phyloP scores from a whole-genome alignment of 1,140 invertebrate species.

The Listronotus bonariensis region DNA sequence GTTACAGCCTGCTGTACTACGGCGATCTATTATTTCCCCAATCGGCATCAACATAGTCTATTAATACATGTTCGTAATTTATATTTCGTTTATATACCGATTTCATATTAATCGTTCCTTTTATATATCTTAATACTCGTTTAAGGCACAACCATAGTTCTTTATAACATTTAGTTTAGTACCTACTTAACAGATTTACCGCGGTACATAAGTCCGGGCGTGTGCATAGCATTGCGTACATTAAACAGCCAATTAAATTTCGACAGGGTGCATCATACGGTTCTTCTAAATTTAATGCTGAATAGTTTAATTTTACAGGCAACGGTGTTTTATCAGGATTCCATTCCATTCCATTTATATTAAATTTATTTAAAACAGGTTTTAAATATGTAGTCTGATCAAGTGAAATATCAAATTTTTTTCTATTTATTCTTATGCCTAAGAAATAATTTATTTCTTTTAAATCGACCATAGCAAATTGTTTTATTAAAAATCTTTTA shows the following conservation, averaged over 20 bases:
- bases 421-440: neutral
- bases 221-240: conserved; percentile 12
- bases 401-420: neutral
- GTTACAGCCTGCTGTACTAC: neutral
- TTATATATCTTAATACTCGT: conserved; percentile 12
- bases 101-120: conserved; percentile 5
- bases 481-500: neutral
- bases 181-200: conserved; percentile 11
- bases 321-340: neutral
- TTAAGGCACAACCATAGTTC: conserved; percentile 7
- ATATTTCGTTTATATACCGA: too few species aligned
- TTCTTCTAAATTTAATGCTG: neutral
- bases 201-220: conserved; percentile 6
- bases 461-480: conserved; percentile 8
- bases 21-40: conserved; percentile 4
- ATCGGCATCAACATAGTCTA: conserved; percentile 10
- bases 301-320: neutral
- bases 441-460: conserved; percentile 3
- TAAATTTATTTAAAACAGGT: conserved; percentile 16
- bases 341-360: conserved; percentile 10
- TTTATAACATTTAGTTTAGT: conserved; percentile 6
- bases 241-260: conserved; percentile 15
- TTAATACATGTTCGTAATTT: neutral
- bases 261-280: neutral
- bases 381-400: conserved; percentile 2